phyloP scores from a whole-genome alignment of 1,140 invertebrate genomes.

The Drosophila lacertosa region DNA sequence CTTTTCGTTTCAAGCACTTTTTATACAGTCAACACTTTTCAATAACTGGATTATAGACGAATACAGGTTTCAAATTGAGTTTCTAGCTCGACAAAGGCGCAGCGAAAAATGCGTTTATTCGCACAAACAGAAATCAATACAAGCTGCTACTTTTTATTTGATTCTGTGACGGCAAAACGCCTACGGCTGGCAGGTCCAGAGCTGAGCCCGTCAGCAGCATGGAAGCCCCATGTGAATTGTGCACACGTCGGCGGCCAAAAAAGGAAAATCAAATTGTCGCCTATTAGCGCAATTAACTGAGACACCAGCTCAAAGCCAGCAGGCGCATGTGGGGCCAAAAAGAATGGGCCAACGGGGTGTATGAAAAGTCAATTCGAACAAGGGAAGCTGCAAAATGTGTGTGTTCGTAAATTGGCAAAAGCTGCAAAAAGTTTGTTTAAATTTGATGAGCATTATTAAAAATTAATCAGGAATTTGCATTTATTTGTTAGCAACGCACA shows the following conservation, averaged over 20 bases:
- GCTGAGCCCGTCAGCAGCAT: too few relatives aligned
- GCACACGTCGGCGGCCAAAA: too few relatives aligned
- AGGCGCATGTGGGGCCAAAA: slow-evolving; percentile 19
- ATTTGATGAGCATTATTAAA: slow-evolving; percentile 78
- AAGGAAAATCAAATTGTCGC: slow-evolving; percentile 61
- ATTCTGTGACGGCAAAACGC: too few relatives aligned
- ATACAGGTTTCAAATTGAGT: too few relatives aligned
- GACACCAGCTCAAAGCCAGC: slow-evolving; percentile 20
- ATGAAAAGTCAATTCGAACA: neutral
- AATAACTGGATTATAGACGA: too few relatives aligned
- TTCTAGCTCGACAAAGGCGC: too few relatives aligned
- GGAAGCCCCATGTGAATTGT: neutral
- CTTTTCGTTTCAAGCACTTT: too few relatives aligned
- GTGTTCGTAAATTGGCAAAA: slow-evolving; percentile 18
- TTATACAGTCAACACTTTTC: too few relatives aligned
- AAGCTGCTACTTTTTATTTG: too few relatives aligned
- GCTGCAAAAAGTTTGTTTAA: slow-evolving; percentile 63
- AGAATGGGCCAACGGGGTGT: neutral
- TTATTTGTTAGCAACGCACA: slow-evolving; percentile 54
- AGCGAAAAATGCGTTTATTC: too few relatives aligned
- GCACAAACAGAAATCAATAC: too few relatives aligned
- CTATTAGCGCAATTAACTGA: slow-evolving; percentile 69
- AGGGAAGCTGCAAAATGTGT: neutral
- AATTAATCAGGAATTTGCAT: slow-evolving; percentile 80
- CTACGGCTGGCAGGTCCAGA: too few relatives aligned